Evolutionary conservation across 2,113 vertebrate genomes (phyloP), one percentile per base, ranked within the genome.

Genomic region (Prunella fulvescens): DNA sequence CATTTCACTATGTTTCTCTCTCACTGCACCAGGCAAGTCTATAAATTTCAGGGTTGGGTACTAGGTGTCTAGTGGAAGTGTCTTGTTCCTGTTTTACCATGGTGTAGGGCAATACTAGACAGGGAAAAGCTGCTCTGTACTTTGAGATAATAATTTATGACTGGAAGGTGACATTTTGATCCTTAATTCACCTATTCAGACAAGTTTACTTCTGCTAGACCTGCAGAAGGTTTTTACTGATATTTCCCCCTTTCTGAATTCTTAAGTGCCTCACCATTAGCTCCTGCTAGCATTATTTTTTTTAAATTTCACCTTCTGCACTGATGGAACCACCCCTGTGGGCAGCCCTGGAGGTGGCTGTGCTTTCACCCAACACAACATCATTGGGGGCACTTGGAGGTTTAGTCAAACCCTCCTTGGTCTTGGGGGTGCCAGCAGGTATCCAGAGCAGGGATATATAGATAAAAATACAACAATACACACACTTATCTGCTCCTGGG

Each of bases 301-400:
- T 50, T 19, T 37, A 37, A 28, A 39, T 79, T 93, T 81, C 19
- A 66, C 29, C 22, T 83, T 58, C 39, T 29, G 35, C 29, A 67
- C 12, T 22, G 44, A 44, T 60, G 57, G 16, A 72, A 64, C 4
- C 19, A 53, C 33, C 8, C 25, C 45, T 4, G 5, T 1, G 5
- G 45, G 29, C 8, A 22, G 25, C 64, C 64, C 19, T 4, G 1
- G 0, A 11, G 13, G 58, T 3, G 1, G 29, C 3, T 25, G 33
- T 4, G 3, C 39, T 79, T 9, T 19, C 22, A 82, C 18, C 31
- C 39, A 40, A 20, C 37, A 47, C 11, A 23, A 39, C 1, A 1
- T 15, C 23, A 5, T 0, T 87, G 15, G 19, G 18, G n/a, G 7
- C 25, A 40, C 14, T 64, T 84, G 29, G 24, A 48, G 12, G 19